Base-by-base conservation (phyloP, 2,797 vertebrate species). In the Mastacembelus armatus region DNA sequence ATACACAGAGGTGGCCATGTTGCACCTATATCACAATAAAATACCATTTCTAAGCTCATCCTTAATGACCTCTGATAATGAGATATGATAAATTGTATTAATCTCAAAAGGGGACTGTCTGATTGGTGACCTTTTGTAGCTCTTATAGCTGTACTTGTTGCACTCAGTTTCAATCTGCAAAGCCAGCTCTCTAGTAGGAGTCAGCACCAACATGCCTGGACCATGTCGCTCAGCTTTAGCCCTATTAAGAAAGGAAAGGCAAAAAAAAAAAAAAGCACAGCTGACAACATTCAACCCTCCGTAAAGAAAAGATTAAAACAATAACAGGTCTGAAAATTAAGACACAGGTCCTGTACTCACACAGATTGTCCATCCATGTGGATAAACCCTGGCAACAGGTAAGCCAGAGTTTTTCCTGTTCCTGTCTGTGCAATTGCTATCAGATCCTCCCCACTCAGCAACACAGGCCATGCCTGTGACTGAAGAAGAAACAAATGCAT, bases 391-490 rank as follows among this genome's bases (percentile, higher is more conserved):
- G 98, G 98, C 78, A 99, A 93, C 78, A 99, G 91, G 85, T 99
- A 99, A 2, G 95, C 94, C 67, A 99, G 77, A 0, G 98, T 99
- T 89, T 99, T 99, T 50, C 98, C 97, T 0, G 97, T 99, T 73
- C 98, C 98, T 0, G 98, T 99, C 85, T 99, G 98, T 40, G 97
- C 97, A 38, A 99, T 96, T 52, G 95, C 97, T 77, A 99, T 98
- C 56, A 99, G 90, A 90, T 99, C 98, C 66, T 94, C 90, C 55
- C 98, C 98, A 57, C 93, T 95, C 3, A 99, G 92, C 71, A 96
- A 74, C 75, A 99, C 93, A 0, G 98, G 98, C 98, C 98, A 99
- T 0, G 96, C 95, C 84, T 99, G 98, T 10, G 95, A 96, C 98
- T 99, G 76, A n/a, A 1, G 22, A 59, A 7, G 1, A 32, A 48